Base-by-base conservation (phyloP, 2,113 vertebrate genomes). In the Entomyzon cyanotis region DNA sequence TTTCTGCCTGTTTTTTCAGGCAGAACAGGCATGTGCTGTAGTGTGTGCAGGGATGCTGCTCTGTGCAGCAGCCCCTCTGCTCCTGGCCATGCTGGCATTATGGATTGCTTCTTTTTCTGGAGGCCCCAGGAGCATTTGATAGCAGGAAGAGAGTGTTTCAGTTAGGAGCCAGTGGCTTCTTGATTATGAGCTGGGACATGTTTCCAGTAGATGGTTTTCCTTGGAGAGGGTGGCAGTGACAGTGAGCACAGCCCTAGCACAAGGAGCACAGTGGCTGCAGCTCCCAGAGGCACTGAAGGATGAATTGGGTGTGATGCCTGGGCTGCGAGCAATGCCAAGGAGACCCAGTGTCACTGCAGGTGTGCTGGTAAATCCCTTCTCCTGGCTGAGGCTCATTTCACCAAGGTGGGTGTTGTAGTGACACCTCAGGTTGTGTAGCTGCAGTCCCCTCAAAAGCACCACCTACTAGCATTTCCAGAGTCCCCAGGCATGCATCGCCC, bases 401-500 rank as follows among this genome's bases (percentile, higher is more conserved):
- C 44, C 0, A 0, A 33, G 41, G 19, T 4, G 4, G 12, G 15
- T 50, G 62, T 13, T 79, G 24, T 2, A 35, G 35, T 16, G 17
- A 12, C 55, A n/a, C 44, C 13, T 53, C 3, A 27, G 46, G 11
- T 37, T 50, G 4, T 1, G 4, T 11, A n/a, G 65, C 80, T 83
- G 69, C 37, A 73, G 52, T 23, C 12, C 31, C 49, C 13, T 49
- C 19, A 30, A 41, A 74, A 87, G 53, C 37, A 81, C 4, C 37
- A 53, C 30, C 11, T 33, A 35, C 7, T 13, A 23, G 31, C 1
- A 2, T 44, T 79, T 73, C 47, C 59, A 53, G 33, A 70, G 42
- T 60, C 20, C 37, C 5, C 28, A 91, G 76, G 76, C 42, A 49
- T 1, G 4, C 18, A 13, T 10, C 2, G 5, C 63, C 37, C 58